Conservation (phyloP, 2,888 invertebrate species). For the Tachina lurida region DNA sequence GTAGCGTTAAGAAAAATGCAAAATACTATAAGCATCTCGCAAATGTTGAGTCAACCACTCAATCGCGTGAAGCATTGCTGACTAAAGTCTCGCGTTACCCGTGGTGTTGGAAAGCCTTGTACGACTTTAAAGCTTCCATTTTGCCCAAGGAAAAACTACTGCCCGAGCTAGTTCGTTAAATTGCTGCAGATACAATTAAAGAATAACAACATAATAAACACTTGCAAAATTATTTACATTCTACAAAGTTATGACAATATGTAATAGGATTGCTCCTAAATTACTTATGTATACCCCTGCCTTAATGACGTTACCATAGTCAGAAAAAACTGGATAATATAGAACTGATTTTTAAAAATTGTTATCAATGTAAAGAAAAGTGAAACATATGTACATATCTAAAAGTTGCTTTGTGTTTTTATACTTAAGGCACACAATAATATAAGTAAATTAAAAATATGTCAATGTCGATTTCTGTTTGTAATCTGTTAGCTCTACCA, state of each 20-base stretch:
- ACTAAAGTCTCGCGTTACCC: constrained; percentile 76
- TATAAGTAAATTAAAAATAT: no score
- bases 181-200: not conserved
- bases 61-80: constrained; percentile 75
- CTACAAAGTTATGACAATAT: not conserved
- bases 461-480: no score
- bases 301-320: no score
- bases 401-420: no score
- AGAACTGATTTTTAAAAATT: no score
- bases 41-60: constrained; percentile 77
- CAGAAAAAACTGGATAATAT: no score
- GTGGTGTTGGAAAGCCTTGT: constrained; percentile 76
- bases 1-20: constrained; percentile 74
- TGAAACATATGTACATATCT: no score
- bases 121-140: constrained; percentile 76
- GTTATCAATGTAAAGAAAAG: no score
- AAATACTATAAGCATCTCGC: constrained; percentile 80
- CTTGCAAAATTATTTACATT: not conserved
- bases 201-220: not conserved
- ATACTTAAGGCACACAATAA: no score
- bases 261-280: not conserved
- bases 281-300: no score
- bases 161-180: constrained; percentile 81
- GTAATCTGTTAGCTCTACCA: no score
- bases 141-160: constrained; percentile 79